Percentiles rank a stretch among this genome's conserved stretches.
Conservation (phyloP, 2,888 invertebrate species). For the Imbricaverruca yamaguchii region DNA sequence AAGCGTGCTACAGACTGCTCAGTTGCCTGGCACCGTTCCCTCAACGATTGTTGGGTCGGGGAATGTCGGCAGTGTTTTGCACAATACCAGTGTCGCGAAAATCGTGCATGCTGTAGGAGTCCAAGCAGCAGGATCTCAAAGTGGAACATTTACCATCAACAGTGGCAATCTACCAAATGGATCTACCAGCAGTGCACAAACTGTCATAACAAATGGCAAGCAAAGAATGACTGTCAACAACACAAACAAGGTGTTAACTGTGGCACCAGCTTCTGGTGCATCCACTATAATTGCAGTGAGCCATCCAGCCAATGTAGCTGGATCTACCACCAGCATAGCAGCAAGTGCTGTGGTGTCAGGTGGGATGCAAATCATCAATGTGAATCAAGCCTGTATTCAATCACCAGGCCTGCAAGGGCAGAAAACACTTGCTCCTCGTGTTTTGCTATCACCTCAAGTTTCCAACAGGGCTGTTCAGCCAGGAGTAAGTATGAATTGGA, state of each 20-base stretch:
- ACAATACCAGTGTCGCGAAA: slow-evolving; percentile 6
- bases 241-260: not conserved
- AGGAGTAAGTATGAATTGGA: not conserved
- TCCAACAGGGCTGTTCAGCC: slow-evolving; percentile 22
- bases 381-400: not conserved
- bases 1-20: not conserved
- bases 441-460: not conserved
- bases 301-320: not conserved
- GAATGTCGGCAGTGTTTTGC: not conserved
- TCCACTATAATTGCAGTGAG: not conserved
- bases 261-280: not conserved
- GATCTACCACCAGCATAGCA: not conserved
- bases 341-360: not conserved
- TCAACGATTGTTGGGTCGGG: not conserved
- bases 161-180: not conserved
- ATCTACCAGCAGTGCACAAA: not conserved
- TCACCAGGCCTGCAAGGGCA: not conserved
- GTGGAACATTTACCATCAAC: not conserved
- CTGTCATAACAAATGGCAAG: slow-evolving; percentile 7
- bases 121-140: not conserved
- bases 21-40: not conserved
- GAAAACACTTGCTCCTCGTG: slow-evolving; percentile 1
- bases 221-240: not conserved
- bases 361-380: slow-evolving; percentile 3
- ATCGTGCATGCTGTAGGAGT: not conserved